Evolutionary conservation across 2,797 vertebrate genomes (phyloP), one percentile per base, ranked within the genome.

Genomic region (Nothura maculosa): DNA sequence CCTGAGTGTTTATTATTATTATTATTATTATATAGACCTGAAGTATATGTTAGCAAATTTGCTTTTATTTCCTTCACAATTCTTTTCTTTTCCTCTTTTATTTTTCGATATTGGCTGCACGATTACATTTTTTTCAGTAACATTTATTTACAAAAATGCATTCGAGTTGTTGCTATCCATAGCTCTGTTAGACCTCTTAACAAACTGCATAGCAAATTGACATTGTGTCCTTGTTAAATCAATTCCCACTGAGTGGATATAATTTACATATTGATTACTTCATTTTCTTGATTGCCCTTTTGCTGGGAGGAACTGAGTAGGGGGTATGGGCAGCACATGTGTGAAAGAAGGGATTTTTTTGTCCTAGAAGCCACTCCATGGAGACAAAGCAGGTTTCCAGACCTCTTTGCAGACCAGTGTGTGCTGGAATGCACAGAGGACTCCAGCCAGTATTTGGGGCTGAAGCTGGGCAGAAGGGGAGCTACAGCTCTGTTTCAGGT

Each of bases 191-290:
- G 92, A 94, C 82, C 77, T 93, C 92, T 92, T 77, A 84, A 70
- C 82, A 95, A 92, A 77, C 80, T 42, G 42, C 85, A 48, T 3
- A 12, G 74, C 90, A 77, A 94, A 96, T 82, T 94, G 93, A 94
- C 93, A 94, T 57, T 1, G 5, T 91, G 94, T 92, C 95, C 95
- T 93, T 94, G 93, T 86, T 93, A 92, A 95, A 95, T 89, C 87
- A 95, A 13, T 70, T 94, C 87, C 94, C 90, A 91, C 90, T 82
- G 92, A 89, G 87, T 80, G 85, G 68, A n/a, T 86, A 77, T 28
- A 75, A 96, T 96, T 95, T 94, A 69, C 94, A 92, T 93, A 93
- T 87, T 94, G 95, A 96, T 96, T 93, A 81, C 63, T 88, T 81
- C 90, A 32, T 87, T 89, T 38, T 21, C 77, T 27, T 87, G 90